A percentile compares a stretch with the other conserved stretches of the same genome.
Conservation (phyloP, 2,888 invertebrate genomes). For the Serripes groenlandicus region DNA sequence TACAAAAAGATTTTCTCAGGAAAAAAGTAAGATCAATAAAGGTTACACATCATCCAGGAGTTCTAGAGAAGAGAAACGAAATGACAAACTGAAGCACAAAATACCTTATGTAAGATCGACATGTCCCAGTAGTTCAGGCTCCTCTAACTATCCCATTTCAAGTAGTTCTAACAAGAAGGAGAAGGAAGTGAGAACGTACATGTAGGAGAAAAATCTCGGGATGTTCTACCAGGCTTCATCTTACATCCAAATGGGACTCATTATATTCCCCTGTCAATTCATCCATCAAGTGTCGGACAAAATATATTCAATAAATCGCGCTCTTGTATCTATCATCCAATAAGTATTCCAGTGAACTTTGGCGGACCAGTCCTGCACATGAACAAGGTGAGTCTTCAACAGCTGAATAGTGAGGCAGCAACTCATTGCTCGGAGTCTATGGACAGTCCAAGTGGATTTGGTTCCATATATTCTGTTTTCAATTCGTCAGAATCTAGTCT, state of each 20-base stretch:
- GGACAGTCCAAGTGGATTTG: not conserved
- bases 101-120: constrained; percentile 48
- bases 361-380: constrained; percentile 73
- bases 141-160: constrained; percentile 66
- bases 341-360: constrained; percentile 84
- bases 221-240: constrained; percentile 93
- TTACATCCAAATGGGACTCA: constrained; percentile 95
- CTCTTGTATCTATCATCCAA: constrained; percentile 79
- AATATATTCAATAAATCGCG: constrained; percentile 57
- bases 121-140: constrained; percentile 60
- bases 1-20: constrained; percentile 92
- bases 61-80: constrained; percentile 58
- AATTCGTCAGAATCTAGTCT: constrained; percentile 1
- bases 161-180: constrained; percentile 64
- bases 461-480: not conserved
- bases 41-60: constrained; percentile 68
- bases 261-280: constrained; percentile 92
- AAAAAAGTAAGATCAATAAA: constrained; percentile 71
- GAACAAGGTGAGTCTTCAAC: constrained; percentile 29
- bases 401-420: not conserved
- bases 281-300: constrained; percentile 86
- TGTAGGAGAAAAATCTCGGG: constrained; percentile 44
- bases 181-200: constrained; percentile 22
- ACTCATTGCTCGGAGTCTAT: not conserved
- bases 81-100: constrained; percentile 62